Base-by-base conservation (phyloP, 2,113 vertebrate species). In the Ailuropoda melanoleuca region DNA sequence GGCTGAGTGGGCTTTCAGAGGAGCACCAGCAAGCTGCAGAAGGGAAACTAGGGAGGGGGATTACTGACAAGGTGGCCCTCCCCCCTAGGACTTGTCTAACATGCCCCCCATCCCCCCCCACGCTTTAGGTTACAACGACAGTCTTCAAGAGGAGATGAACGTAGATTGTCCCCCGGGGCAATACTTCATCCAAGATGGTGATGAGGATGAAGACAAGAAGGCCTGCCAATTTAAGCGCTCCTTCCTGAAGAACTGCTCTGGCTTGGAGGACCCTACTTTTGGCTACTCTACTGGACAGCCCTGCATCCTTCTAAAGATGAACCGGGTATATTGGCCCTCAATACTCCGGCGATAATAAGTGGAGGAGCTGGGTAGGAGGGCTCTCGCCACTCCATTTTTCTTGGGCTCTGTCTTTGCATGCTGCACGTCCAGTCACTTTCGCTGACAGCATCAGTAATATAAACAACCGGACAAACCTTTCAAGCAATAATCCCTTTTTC, bases 211-310 rank as follows among this genome's bases (percentile, higher is more conserved):
- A 34, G 99, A 99, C 97, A 99, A 99, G 97, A 99, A 99, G 87
- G 99, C 99, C 50, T 99, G 99, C 97, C 99, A 99, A 98, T 99
- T 99, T 98, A 99, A 99, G 98, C 99, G 99, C 96, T 99, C 99
- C 0, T 98, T 98, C 98, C 98, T 99, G 98, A 99, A 98, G 82
- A 99, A 99, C 72, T 99, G 99, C 97, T 99, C 99, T 6, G 99
- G 99, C 81, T 92, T 99, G 3, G 97, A 98, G 91, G 99, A 99
- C 95, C 98, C 98, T 14, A 98, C 99, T 0, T 99, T 99, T 97
- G 99, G 99, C 98, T 99, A 99, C 98, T 99, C 99, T 21, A 98
- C 97, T 94, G 99, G 99, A 97, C 99, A 98, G 96, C 99, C 99
- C 86, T 99, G 99, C 97, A 98, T 99, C 97, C 98, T 99, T 83